A percentile compares a stretch with the other conserved stretches of the same genome.
These are phyloP conservation scores for Ia io DNA, from an alignment of 2,113 vertebrate species.

Conservation along the genomic window DNA sequence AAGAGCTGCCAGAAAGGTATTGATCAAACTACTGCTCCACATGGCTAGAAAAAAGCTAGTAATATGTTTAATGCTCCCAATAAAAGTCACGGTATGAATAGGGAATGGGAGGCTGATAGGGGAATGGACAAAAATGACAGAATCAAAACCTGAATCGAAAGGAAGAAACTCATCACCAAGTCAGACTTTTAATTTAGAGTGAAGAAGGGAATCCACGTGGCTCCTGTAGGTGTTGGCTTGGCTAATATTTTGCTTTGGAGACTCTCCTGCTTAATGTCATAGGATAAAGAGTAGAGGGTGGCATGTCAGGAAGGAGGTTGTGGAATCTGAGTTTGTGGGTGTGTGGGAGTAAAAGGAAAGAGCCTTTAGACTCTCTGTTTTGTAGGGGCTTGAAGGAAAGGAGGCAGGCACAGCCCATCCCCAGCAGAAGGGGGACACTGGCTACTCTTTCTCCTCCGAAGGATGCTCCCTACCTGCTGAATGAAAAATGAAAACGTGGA, in stretches of 20 bases:
- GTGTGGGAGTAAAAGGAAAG: background rate
- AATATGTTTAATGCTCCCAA: background rate
- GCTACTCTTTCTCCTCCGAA: background rate
- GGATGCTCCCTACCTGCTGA: background rate
- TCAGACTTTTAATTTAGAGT: background rate
- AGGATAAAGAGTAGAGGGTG: background rate
- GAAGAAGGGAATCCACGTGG: fast-evolving
- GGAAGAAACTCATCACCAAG: background rate
- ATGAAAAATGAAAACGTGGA: background rate
- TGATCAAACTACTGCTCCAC: background rate
- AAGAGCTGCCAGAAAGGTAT: slow-evolving; percentile 18
- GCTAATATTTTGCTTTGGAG: background rate
- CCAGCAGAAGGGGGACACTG: background rate
- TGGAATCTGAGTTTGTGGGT: background rate
- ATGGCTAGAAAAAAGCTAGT: background rate
- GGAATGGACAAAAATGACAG: background rate
- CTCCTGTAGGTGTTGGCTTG: too few species aligned
- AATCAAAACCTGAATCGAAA: background rate
- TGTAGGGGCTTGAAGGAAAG: background rate
- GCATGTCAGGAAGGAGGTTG: background rate
- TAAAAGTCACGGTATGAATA: background rate
- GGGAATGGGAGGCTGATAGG: background rate
- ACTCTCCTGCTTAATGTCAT: background rate
- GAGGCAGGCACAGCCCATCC: background rate
- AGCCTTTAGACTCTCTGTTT: background rate